phyloP scores from a whole-genome alignment of 2,113 vertebrate species.

The Mus spicilegus region DNA sequence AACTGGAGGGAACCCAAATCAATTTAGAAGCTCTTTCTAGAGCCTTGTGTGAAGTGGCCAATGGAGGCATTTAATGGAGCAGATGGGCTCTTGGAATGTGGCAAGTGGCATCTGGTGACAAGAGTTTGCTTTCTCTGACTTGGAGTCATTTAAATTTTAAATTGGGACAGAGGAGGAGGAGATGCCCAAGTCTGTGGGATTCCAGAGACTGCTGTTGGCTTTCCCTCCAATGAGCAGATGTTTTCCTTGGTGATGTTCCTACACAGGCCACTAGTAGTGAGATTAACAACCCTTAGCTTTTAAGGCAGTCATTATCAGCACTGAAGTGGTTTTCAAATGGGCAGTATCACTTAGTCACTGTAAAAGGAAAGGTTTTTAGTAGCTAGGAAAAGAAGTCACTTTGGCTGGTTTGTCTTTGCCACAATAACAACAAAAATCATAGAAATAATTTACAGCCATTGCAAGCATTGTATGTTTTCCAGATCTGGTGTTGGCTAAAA shows the following conservation, averaged over 20 bases:
- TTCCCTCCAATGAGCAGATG: slow-evolving; percentile 55
- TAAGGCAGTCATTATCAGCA: neutral
- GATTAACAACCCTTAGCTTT: slow-evolving; percentile 53
- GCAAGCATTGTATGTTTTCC: slow-evolving; percentile 4
- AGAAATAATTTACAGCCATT: slow-evolving; percentile 3
- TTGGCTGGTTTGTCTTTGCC: slow-evolving; percentile 20
- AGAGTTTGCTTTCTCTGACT: slow-evolving; percentile 64
- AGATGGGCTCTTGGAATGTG: slow-evolving; percentile 75
- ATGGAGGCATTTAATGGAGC: slow-evolving; percentile 54
- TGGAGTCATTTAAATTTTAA: slow-evolving; percentile 72
- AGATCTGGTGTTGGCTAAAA: slow-evolving; percentile 23
- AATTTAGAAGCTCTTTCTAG: slow-evolving; percentile 59
- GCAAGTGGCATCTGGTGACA: slow-evolving; percentile 67
- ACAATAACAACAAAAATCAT: slow-evolving; percentile 28
- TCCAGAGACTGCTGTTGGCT: slow-evolving; percentile 7
- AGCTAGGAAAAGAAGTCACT: slow-evolving; percentile 41
- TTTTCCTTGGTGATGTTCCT: slow-evolving; percentile 46
- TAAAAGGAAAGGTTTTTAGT: slow-evolving; percentile 29
- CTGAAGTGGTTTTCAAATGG: slow-evolving; percentile 66
- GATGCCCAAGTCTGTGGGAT: neutral
- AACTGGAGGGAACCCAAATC: slow-evolving; percentile 60
- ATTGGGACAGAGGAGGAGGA: slow-evolving; percentile 37
- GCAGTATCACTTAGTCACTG: slow-evolving; percentile 28
- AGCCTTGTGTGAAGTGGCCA: slow-evolving; percentile 58
- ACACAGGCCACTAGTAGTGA: slow-evolving; percentile 35